Base-by-base conservation (phyloP, 2,113 vertebrate species). In the Todiramphus saurophagus region DNA sequence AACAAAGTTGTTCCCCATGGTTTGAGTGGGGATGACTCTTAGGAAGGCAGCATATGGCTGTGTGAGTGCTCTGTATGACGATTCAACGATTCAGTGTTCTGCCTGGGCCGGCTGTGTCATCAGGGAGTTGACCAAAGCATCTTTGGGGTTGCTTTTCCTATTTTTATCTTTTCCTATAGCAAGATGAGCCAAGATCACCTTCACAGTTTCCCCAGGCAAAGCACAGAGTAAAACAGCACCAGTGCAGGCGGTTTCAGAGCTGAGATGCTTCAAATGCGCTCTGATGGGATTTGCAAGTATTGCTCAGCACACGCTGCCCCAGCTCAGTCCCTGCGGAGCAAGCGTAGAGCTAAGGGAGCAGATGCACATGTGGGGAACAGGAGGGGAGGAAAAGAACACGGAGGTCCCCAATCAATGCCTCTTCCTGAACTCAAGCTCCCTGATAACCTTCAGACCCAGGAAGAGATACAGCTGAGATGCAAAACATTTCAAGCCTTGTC, bases 131-230 rank as follows among this genome's bases (percentile, higher is more conserved):
- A 94, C 27, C 20, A 81, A 67, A 80, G 51, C 43, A 72, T 41
- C 58, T 68, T 48, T 72, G 28, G 16, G 43, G 12, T 58, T 68
- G 41, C 23, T 73, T 67, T 30, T 78, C 15, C 53, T 68, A 73
- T 83, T 90, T 87, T 33, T 72, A 63, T 87, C 62, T 87, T 81
- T 74, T 53, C 81, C 76, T 68, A 92, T 3, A 74, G 60, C 70
- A 89, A 81, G n/a, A 74, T 23, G 73, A 90, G 75, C 73, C 79
- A 84, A 80, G 44, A 85, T 67, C 44, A 69, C 13, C 48, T 91
- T 87, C 68, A 76, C 46, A 96, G 77, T 84, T 97, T 72, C 72
- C 46, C 83, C n/a, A 89, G 64, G 82, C 63, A 43, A 81, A 50
- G 37, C 2, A 4, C 76, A 72, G 10, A 94, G 58, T 66, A 77